phyloP scores from a whole-genome alignment of 2,113 vertebrate genomes.

The Indri indri region DNA sequence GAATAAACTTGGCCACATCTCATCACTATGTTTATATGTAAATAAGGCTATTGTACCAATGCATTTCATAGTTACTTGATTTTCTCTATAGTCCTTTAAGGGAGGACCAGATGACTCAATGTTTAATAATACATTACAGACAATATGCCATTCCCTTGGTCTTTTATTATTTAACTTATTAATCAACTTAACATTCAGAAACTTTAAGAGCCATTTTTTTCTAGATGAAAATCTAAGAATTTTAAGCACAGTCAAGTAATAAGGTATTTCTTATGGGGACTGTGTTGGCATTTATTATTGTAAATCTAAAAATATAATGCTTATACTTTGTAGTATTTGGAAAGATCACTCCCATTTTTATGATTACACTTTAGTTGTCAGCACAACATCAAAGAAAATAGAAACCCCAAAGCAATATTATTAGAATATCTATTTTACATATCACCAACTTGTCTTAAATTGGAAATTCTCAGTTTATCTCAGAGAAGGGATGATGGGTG shows the following conservation, averaged over 20 bases:
- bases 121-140: constrained; percentile 43
- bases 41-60: background rate
- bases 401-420: background rate
- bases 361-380: background rate
- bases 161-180: constrained; percentile 52
- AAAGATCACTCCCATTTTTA: background rate
- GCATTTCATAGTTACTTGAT: background rate
- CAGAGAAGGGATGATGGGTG: background rate
- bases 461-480: constrained; percentile 56
- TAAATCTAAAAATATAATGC: background rate
- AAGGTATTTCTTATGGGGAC: background rate
- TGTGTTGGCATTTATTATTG: background rate
- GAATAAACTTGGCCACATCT: constrained; percentile 14
- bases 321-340: background rate
- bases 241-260: constrained; percentile 18
- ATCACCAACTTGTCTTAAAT: constrained; percentile 50
- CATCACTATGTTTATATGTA: constrained; percentile 18
- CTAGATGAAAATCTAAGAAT: background rate
- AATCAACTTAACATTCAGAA: constrained; percentile 36
- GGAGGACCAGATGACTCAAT: background rate
- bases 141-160: background rate
- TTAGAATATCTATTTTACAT: constrained; percentile 65
- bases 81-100: constrained; percentile 20
- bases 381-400: constrained; percentile 40
- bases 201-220: constrained; percentile 15